Evolutionary conservation across 53 echinoderm and acorn worm genomes (phyloP), one percentile per base, ranked within the genome.

Genomic region (Pentamera pediparva): DNA sequence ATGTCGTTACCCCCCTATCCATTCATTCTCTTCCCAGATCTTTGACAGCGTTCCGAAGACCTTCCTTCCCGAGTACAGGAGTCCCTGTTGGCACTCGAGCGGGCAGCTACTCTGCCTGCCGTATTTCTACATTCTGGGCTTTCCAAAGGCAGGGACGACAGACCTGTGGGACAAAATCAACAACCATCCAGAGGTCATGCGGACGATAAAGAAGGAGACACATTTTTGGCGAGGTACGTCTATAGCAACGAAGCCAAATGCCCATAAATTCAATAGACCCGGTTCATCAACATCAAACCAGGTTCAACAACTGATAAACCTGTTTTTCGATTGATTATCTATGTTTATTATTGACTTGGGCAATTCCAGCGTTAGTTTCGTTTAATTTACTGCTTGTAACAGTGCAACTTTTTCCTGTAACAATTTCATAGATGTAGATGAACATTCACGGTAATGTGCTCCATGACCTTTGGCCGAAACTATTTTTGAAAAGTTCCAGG

Each of bases 121-220:
- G 13, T 47, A 67, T 67, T 67, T 67, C 45, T 67, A 67, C 67
- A 39, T 67, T 43, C 45, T 67, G 10, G 67, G 67, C 67, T 67
- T 67, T 29, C 67, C 43, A 67, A 67, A 67, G 67, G 39, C 40
- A 27, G 67, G 67, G n/a, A 67, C 67, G 18, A 67, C 67, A 6
- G 67, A 67, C 30, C 67, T 67, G 6, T 67, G 67, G 67, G 45
- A 67, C 45, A 67, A 67, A 67, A 28, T 67, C 31, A 67, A 67
- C 67, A 67, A 67, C 40, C 67, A 67, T 30, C 67, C 67, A 24
- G 9, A 67, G 15, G 67, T 67, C 12, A 18, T 30, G 8, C 39
- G 30, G 21, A 67, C 67, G 7, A 39, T 11, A 10, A 26, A 19
- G 17, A 67, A 67, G 45, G 67, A 67, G 29, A 41, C 67, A 26